A percentile compares a stretch with the other conserved stretches of the same genome.
Conservation (phyloP, 1,140 invertebrate species). For the Conopomorpha cramerella region DNA sequence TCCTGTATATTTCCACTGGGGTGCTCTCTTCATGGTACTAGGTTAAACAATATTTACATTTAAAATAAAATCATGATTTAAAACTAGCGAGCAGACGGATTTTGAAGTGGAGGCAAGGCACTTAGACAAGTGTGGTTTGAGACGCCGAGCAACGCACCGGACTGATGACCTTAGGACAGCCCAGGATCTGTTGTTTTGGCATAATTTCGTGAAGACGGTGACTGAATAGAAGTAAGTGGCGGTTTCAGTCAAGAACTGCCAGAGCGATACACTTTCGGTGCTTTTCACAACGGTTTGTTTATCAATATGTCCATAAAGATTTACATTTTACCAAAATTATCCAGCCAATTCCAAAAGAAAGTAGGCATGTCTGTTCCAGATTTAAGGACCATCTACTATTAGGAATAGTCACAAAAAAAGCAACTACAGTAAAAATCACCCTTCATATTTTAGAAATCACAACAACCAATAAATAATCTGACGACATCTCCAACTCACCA, state of each 20-base stretch:
- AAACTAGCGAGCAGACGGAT: too few relatives aligned
- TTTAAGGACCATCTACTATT: neutral
- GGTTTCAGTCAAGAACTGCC: too few relatives aligned
- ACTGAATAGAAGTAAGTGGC: too few relatives aligned
- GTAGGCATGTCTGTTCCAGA: too few relatives aligned
- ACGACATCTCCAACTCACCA: constrained; percentile 18
- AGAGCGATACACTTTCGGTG: too few relatives aligned
- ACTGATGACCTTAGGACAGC: neutral
- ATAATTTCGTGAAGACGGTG: too few relatives aligned
- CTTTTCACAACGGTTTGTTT: too few relatives aligned
- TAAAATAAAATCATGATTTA: neutral
- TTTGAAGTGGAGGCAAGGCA: too few relatives aligned
- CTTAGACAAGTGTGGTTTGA: too few relatives aligned
- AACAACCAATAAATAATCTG: neutral
- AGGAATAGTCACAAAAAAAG: neutral
- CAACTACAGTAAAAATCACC: neutral
- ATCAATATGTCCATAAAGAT: neutral
- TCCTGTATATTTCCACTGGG: constrained; percentile 32
- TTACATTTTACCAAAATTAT: too few relatives aligned
- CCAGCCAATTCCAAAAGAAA: too few relatives aligned
- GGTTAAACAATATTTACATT: neutral
- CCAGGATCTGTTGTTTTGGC: neutral
- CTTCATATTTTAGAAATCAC: neutral
- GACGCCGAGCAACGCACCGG: too few relatives aligned
- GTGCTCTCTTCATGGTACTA: constrained; percentile 51